These are phyloP conservation scores for Coenonympha glycerion DNA, from an alignment of 2,888 invertebrate species.

Conservation along the genomic window DNA sequence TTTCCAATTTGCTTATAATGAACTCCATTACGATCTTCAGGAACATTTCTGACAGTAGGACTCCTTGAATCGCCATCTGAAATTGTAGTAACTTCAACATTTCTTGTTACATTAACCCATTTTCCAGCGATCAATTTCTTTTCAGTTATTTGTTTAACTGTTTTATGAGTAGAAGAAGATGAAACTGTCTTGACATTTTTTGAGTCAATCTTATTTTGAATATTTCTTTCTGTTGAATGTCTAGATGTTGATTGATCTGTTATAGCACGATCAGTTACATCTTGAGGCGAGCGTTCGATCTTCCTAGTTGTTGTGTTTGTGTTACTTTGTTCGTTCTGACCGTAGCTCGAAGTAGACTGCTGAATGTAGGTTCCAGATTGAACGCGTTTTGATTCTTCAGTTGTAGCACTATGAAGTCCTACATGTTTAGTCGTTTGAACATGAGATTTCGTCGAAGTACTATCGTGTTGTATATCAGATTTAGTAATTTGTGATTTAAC, in stretches of 20 bases:
- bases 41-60: slow-evolving; percentile 13
- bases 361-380: slow-evolving; percentile 42
- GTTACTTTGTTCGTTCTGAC: slow-evolving; percentile 32
- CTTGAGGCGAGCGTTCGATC: slow-evolving; percentile 62
- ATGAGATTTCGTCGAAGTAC: slow-evolving; percentile 17
- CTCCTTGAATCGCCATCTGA: slow-evolving; percentile 37
- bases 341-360: slow-evolving; percentile 38
- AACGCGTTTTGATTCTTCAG: slow-evolving; percentile 32
- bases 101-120: slow-evolving; percentile 72
- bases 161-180: slow-evolving; percentile 72
- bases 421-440: slow-evolving; percentile 15
- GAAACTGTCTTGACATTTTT: slow-evolving; percentile 47
- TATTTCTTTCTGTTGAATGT: slow-evolving; percentile 42
- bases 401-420: slow-evolving; percentile 16
- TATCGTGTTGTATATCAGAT: slow-evolving; percentile 26
- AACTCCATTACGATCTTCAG: slow-evolving; percentile 21
- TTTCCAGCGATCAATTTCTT: slow-evolving; percentile 72
- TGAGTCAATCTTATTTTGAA: slow-evolving; percentile 46
- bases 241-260: slow-evolving; percentile 42
- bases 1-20: slow-evolving; percentile 17
- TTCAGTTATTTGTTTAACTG: slow-evolving; percentile 73
- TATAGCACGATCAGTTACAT: slow-evolving; percentile 41
- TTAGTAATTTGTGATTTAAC: slow-evolving; percentile 19
- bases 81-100: slow-evolving; percentile 80
- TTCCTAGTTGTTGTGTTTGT: slow-evolving; percentile 46